Conservation (phyloP, 2,888 invertebrate genomes). For the Caenorhabditis sp. region DNA sequence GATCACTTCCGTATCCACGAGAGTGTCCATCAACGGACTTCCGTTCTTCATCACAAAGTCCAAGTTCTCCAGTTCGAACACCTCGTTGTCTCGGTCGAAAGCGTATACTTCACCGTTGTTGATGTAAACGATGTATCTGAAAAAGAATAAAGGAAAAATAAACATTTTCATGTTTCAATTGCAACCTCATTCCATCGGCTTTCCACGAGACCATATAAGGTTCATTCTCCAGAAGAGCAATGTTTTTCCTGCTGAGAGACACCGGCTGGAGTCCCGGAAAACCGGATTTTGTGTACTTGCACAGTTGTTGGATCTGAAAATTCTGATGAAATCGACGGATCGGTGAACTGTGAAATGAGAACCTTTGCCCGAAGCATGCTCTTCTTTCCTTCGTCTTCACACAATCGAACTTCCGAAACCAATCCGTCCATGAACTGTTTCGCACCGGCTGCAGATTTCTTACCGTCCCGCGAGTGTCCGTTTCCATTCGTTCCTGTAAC, state of each 20-base stretch:
- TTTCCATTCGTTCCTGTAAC: constrained; percentile 19
- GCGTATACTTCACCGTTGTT: constrained; percentile 91
- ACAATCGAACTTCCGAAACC: constrained; percentile 61
- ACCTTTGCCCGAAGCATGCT: constrained; percentile 58
- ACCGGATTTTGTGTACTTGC: constrained; percentile 82
- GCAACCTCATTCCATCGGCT: constrained; percentile 93
- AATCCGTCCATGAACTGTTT: constrained; percentile 76
- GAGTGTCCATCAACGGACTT: constrained; percentile 62
- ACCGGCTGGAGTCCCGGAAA: constrained; percentile 98
- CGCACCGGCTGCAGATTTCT: too few relatives aligned
- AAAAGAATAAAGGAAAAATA: constrained; percentile 26
- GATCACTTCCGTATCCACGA: constrained; percentile 78
- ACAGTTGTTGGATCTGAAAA: constrained; percentile 68
- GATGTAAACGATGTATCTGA: constrained; percentile 95
- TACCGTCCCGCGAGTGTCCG: background rate
- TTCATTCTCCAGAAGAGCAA: constrained; percentile 86
- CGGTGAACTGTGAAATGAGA: too few relatives aligned
- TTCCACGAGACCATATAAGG: constrained; percentile 99
- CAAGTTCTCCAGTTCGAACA: constrained; percentile 85
- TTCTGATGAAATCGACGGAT: too few relatives aligned
- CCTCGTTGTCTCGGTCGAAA: constrained; percentile 92
- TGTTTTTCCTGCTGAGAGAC: constrained; percentile 90
- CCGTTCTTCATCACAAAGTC: constrained; percentile 87
- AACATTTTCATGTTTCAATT: too few relatives aligned
- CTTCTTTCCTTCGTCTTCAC: constrained; percentile 62